Evolutionary conservation across 1,140 invertebrate genomes (phyloP).

Genomic region (Pollicipes pollicipes): DNA sequence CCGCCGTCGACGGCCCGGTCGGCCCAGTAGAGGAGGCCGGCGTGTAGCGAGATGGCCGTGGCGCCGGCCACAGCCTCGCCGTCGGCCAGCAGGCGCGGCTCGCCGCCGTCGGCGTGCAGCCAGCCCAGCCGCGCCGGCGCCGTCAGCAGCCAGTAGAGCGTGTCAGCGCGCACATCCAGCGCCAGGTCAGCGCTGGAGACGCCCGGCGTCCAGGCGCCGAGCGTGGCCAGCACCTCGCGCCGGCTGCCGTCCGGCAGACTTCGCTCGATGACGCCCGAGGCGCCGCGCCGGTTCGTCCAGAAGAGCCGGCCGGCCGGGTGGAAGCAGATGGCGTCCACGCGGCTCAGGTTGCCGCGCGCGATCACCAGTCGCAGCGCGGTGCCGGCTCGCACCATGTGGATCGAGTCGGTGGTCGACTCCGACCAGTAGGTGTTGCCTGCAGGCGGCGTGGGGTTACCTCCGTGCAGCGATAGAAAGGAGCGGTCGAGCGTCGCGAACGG

Average conservation of each 20-base stretch:
- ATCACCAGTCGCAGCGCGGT: neutral
- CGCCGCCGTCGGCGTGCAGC: neutral
- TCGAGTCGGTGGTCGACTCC: slow-evolving; percentile 15
- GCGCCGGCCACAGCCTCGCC: slow-evolving; percentile 31
- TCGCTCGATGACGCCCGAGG: slow-evolving; percentile 38
- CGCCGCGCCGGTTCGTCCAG: slow-evolving; percentile 24
- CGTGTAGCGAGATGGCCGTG: slow-evolving; percentile 40
- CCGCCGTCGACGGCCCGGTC: slow-evolving; percentile 31
- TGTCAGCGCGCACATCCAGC: neutral
- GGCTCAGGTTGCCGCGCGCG: neutral
- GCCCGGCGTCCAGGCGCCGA: slow-evolving; percentile 30
- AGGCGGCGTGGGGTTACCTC: too few relatives aligned
- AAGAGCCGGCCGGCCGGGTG: neutral
- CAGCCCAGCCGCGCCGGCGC: neutral
- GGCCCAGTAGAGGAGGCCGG: slow-evolving; percentile 44
- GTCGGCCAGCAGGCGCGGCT: neutral
- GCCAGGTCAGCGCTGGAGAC: slow-evolving; percentile 43
- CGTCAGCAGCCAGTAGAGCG: neutral
- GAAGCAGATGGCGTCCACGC: neutral
- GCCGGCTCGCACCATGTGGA: neutral
- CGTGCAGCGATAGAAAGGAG: too few relatives aligned
- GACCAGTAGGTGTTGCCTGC: slow-evolving; percentile 42
- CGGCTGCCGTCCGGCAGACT: slow-evolving; percentile 30
- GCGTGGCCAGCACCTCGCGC: slow-evolving; percentile 32
- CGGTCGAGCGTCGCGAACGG: too few relatives aligned